These are phyloP conservation scores for Margarornis squamiger DNA, from an alignment of 2,797 vertebrate species.

Conservation along the genomic window DNA sequence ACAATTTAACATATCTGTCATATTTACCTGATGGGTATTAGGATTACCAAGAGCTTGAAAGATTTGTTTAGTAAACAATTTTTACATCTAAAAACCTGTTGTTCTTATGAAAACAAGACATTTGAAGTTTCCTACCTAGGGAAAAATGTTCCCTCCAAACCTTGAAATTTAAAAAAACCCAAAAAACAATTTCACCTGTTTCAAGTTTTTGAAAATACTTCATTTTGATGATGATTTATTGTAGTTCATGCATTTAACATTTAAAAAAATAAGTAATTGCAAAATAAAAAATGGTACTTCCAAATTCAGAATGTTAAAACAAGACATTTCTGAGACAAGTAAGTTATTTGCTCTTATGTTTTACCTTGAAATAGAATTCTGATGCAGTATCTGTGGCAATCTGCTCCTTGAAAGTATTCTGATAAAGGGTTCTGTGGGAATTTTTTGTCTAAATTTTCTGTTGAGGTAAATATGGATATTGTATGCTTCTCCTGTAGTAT, in stretches of 20 bases:
- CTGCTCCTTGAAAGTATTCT: background rate
- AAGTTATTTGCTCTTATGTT: background rate
- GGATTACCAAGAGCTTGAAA: background rate
- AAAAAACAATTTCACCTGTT: rapidly evolving
- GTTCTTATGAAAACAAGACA: background rate
- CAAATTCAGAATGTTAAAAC: background rate
- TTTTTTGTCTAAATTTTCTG: background rate
- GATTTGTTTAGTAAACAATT: background rate
- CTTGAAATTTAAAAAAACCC: background rate
- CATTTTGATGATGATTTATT: background rate
- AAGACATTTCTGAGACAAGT: background rate
- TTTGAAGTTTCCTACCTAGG: background rate
- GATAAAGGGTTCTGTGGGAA: background rate
- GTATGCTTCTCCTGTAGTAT: background rate
- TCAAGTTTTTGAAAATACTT: background rate
- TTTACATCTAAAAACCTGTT: background rate
- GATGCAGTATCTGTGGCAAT: background rate
- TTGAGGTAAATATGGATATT: background rate
- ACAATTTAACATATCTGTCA: background rate
- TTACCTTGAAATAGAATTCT: background rate
- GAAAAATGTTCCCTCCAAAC: background rate
- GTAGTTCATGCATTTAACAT: background rate
- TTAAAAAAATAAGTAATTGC: background rate
- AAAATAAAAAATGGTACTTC: background rate
- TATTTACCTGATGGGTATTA: background rate